Conservation (phyloP, 2,113 vertebrate genomes). For the Erythrocercus mccallii region DNA sequence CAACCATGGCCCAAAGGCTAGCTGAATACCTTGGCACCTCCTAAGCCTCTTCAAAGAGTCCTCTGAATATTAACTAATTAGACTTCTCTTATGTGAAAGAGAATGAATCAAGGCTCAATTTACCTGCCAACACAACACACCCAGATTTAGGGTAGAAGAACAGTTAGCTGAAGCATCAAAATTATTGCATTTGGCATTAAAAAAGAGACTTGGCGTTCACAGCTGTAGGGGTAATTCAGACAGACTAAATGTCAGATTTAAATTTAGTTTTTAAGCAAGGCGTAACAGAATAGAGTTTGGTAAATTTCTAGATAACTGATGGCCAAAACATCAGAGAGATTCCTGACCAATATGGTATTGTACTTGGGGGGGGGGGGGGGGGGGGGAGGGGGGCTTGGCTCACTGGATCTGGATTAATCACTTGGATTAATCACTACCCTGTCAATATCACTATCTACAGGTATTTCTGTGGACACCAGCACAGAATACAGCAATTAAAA, state of each 20-base stretch:
- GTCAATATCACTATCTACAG: not conserved
- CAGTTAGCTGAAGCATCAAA: not conserved
- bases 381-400: not conserved
- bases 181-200: not conserved
- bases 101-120: not conserved
- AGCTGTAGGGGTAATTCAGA: not conserved
- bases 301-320: not conserved
- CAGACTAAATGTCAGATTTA: not conserved
- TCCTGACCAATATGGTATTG: not conserved
- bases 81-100: not conserved
- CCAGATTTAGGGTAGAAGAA: not conserved
- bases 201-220: not conserved
- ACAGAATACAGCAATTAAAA: not conserved
- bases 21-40: not conserved
- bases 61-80: not conserved
- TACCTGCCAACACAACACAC: not conserved
- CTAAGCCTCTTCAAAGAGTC: not conserved
- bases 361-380: rapidly evolving
- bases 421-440: not conserved
- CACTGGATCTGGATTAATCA: not conserved
- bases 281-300: not conserved
- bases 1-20: not conserved
- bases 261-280: not conserved
- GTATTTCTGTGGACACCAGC: not conserved
- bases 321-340: not conserved